Evolutionary conservation across 53 echinoderm and acorn worm genomes (phyloP), one percentile per base, ranked within the genome.

Genomic region (Stichopus horrens): DNA sequence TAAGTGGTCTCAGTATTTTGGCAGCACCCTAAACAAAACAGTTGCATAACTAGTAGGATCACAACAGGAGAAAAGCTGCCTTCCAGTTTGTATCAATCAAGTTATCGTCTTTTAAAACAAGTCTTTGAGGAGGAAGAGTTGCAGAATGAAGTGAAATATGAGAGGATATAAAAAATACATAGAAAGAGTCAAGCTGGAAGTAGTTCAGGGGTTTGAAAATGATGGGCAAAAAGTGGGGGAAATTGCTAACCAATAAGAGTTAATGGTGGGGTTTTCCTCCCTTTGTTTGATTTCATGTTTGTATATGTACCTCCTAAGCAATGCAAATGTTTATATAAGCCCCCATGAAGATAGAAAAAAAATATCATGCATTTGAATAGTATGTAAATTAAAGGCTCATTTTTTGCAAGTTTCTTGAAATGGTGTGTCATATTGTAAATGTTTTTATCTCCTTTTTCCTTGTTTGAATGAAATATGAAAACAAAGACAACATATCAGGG

Each of bases 341-440:
- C 18, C 71, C 71, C 58, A 52, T 21, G 81, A 56, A 81, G 56
- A 57, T 18, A 56, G 18, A 81, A 56, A 81, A 55, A 79, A 55
- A 81, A 56, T 81, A 58, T 81, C 81, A 81, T 81, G 58, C 81
- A 81, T 81, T 81, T 81, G 81, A 81, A 81, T 81, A 81, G 57
- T 81, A 58, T 81, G 56, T 81, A 81, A 58, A 81, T 52, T 81
- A 56, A 58, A 81, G 81, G 81, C 81, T 81, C 56, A 18, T 56
- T 71, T 81, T 81, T 57, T 56, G 57, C 81, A 23, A 81, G 81
- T 81, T 81, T 81, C 71, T 56, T 21, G 56, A 81, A 58, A 56
- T 81, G 81, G 81, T 23, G 81, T 81, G 81, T 81, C 81, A 81
- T 81, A 81, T n/a, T 81, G 58, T 81, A 9, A 81, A 54, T 81